Evolutionary conservation across 2,888 invertebrate genomes (phyloP).

Genomic region (Opisthograptis luteolata): DNA sequence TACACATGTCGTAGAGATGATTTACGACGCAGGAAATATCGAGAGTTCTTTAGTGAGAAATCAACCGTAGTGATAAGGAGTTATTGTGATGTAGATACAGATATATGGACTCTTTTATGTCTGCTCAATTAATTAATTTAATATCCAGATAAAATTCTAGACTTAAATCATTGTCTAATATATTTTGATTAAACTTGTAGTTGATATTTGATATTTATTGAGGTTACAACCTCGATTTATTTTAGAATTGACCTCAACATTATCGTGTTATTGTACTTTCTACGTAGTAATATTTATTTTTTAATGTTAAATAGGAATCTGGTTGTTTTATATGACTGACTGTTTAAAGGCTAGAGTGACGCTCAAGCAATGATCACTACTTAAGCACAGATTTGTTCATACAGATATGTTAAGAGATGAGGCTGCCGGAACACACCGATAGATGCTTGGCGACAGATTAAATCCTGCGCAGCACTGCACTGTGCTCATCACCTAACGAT

Average conservation of each 20-base stretch:
- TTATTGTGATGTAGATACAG: constrained; percentile 16
- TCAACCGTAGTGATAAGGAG: constrained; percentile 15
- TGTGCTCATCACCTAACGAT: too few relatives aligned
- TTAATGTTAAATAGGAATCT: too few relatives aligned
- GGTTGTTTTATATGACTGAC: too few relatives aligned
- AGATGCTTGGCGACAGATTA: too few relatives aligned
- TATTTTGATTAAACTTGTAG: constrained; percentile 5
- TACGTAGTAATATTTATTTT: too few relatives aligned
- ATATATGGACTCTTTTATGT: constrained; percentile 11
- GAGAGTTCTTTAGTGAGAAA: constrained; percentile 23
- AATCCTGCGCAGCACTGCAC: too few relatives aligned
- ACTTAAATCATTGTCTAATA: constrained; percentile 3
- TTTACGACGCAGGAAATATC: constrained; percentile 21
- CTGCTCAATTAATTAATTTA: constrained; percentile 4
- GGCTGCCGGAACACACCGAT: too few relatives aligned
- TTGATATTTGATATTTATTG: neutral
- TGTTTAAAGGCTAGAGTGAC: too few relatives aligned
- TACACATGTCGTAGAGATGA: constrained; percentile 17
- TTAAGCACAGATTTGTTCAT: too few relatives aligned
- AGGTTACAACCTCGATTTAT: neutral
- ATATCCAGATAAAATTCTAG: neutral
- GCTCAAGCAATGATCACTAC: too few relatives aligned
- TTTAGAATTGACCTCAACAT: neutral
- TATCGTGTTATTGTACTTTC: too few relatives aligned
- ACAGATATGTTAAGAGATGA: too few relatives aligned